Percentiles rank a stretch among this genome's conserved stretches.
Conservation (phyloP, 2,113 vertebrate species). For the Albula glossodonta region DNA sequence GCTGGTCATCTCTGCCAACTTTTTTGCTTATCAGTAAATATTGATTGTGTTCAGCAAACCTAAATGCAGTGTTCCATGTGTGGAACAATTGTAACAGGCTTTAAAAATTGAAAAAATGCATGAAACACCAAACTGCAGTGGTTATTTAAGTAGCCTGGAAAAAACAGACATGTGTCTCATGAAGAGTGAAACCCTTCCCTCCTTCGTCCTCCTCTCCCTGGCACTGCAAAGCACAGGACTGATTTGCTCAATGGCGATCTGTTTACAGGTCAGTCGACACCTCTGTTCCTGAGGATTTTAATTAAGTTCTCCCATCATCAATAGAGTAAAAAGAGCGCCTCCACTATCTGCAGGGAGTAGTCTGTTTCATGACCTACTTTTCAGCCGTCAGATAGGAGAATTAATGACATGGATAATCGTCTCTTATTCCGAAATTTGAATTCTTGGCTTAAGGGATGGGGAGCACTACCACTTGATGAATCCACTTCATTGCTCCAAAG, state of each 20-base stretch:
- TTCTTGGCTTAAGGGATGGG: constrained; percentile 33
- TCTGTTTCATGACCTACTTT: constrained; percentile 85
- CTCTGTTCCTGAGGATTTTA: constrained; percentile 87
- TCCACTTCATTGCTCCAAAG: constrained; percentile 59
- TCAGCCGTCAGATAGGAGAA: constrained; percentile 98
- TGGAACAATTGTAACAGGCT: not conserved
- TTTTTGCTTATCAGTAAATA: not conserved
- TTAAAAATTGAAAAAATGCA: not conserved
- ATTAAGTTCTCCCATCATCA: constrained; percentile 89
- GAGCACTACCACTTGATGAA: constrained; percentile 54
- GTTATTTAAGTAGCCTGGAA: constrained; percentile 4
- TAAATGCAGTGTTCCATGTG: not conserved
- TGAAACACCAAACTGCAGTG: constrained; percentile 1
- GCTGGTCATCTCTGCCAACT: not conserved
- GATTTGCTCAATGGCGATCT: constrained; percentile 76
- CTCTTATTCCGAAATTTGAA: constrained; percentile 75
- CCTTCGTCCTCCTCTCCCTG: constrained; percentile 53
- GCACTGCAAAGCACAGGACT: constrained; percentile 62
- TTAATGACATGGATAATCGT: constrained; percentile 96
- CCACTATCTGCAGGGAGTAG: constrained; percentile 82
- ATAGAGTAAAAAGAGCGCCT: constrained; percentile 77
- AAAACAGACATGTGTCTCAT: constrained; percentile 9
- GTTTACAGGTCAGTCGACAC: constrained; percentile 88
- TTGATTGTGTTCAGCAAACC: not conserved
- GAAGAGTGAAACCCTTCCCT: constrained; percentile 24